Evolutionary conservation across 2,113 vertebrate genomes (phyloP), one percentile per base, ranked within the genome.

Genomic region (Collichthys lucidus): DNA sequence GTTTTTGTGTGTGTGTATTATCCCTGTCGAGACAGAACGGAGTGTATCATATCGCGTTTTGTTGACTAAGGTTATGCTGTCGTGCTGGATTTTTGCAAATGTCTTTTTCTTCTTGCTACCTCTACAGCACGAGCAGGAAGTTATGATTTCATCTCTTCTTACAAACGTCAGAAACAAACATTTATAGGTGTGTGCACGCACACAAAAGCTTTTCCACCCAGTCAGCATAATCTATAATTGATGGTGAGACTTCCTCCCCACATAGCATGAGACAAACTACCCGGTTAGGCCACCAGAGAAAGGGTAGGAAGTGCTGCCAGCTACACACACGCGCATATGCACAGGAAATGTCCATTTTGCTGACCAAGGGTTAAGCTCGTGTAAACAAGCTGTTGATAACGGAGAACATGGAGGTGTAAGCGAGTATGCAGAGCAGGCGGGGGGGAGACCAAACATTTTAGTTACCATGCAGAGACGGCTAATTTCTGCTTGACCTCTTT

Each of bases 171-270:
- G 11, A 57, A 64, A 74, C n/a, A n/a, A 19, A 47, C 10, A 12
- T 22, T 62, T 66, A 68, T 46, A 49, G 10, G 59, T n/a, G 71
- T 70, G 61, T 49, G 17, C 31, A 19, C 47, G 40, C 31, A 26
- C 3, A 19, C 64, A 82, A 56, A 68, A 29, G 72, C 80, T 67
- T 79, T 88, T 80, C 80, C 76, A 81, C 35, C 67, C 82, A 86
- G 86, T 92, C 91, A 90, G 84, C 91, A 78, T n/a, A 79, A 87
- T 92, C 76, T 88, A 79, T 87, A 89, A 91, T 85, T 83, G 87
- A 88, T 87, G 82, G 82, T 80, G 79, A 83, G 84, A 86, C 90
- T 86, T 91, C 87, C 84, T 88, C 2, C 85, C 79, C 77, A 84
- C 83, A 20, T 72, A 85, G 71, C 80, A 84, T 69, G 84, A 86